Percentiles rank a stretch among this genome's conserved stretches.
phyloP scores from a whole-genome alignment of 2,797 vertebrate genomes.

The Rhabdomys pumilio region DNA sequence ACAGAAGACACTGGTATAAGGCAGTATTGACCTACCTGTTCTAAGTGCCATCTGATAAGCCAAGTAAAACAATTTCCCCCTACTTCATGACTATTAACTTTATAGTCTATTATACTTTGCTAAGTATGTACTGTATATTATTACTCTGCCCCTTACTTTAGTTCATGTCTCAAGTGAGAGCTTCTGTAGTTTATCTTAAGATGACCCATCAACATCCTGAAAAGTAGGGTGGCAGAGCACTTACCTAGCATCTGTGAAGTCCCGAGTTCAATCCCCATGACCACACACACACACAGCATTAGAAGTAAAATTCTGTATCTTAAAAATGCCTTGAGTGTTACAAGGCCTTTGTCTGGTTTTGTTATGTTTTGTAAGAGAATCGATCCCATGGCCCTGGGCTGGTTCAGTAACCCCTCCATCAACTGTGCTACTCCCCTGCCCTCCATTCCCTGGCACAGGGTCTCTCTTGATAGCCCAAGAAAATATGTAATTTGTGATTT shows the following conservation, averaged over 20 bases:
- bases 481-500: background rate
- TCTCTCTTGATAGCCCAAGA: background rate
- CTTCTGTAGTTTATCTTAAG: background rate
- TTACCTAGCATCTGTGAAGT: background rate
- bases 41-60: slow-evolving; percentile 54
- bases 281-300: background rate
- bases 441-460: background rate
- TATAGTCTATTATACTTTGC: slow-evolving; percentile 12
- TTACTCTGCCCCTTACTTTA: background rate
- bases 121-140: background rate
- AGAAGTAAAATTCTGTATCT: slow-evolving; percentile 28
- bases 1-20: slow-evolving; percentile 72
- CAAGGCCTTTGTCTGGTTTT: background rate
- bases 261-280: background rate
- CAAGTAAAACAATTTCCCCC: slow-evolving; percentile 34
- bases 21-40: slow-evolving; percentile 80
- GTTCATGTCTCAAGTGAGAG: slow-evolving; percentile 11
- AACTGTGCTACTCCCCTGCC: background rate
- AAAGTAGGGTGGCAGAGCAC: background rate
- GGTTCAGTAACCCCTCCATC: background rate
- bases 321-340: background rate
- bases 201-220: slow-evolving; percentile 22
- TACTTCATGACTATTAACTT: slow-evolving; percentile 5
- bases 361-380: background rate
- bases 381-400: background rate